phyloP scores from a whole-genome alignment of 2,888 invertebrate species.

The Himalopsyche kuldschensis region DNA sequence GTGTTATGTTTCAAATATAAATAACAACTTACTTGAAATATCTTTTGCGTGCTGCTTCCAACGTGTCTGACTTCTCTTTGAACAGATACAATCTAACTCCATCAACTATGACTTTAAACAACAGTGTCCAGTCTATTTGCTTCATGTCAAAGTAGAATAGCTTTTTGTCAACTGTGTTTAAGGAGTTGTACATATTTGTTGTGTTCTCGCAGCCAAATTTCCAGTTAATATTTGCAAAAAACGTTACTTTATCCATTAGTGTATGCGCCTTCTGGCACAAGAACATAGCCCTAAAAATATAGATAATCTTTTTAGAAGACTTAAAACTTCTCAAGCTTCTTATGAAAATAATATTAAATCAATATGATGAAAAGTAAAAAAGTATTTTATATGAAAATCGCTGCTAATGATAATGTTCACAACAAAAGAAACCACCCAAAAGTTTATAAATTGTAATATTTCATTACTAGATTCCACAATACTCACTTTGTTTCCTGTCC shows the following conservation, averaged over 20 bases:
- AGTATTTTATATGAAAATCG: not conserved
- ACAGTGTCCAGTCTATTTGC: conserved; percentile 4
- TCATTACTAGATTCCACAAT: not conserved
- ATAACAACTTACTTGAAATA: not conserved
- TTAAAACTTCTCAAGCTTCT: too few relatives aligned
- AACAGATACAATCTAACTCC: conserved; percentile 11
- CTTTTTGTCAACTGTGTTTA: conserved; percentile 3
- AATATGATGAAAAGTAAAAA: too few relatives aligned
- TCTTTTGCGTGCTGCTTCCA: not conserved
- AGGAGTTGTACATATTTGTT: conserved; percentile 48
- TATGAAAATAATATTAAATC: too few relatives aligned
- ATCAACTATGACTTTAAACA: not conserved
- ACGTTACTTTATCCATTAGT: conserved; percentile 72
- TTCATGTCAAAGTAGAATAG: conserved; percentile 8
- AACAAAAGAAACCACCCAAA: too few relatives aligned
- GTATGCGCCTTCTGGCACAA: conserved; percentile 76
- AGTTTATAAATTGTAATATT: too few relatives aligned
- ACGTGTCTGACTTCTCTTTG: conserved; percentile 9
- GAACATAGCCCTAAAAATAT: conserved; percentile 66
- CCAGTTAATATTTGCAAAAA: conserved; percentile 82
- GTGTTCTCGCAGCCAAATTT: conserved; percentile 67
- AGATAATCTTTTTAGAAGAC: too few relatives aligned
- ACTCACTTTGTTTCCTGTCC: conserved; percentile 59
- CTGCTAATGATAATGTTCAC: not conserved
- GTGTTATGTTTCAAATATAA: too few relatives aligned